Base-by-base conservation (phyloP, 2,797 vertebrate species). In the Rhynchonycteris naso region DNA sequence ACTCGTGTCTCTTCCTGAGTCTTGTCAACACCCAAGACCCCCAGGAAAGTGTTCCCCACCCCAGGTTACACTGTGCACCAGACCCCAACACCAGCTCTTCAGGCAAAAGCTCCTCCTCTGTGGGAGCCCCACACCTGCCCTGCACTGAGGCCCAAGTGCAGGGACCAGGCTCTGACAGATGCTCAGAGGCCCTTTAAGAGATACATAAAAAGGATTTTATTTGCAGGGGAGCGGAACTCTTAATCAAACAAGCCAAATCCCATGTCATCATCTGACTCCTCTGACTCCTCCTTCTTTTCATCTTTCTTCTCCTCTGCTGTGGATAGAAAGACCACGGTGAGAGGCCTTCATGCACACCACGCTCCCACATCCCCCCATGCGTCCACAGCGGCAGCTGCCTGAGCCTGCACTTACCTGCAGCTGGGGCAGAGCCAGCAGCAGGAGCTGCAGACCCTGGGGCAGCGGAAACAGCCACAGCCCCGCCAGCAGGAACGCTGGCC, bases 181-280 rank as follows among this genome's bases (percentile, higher is more conserved):
- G 1, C 33, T 26, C 56, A 38, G 4, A 6, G 10, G 3, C 26
- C 2, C 33, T 52, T 28, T 35, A 19, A 91, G 2, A 28, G 0
- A 6, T 88, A 30, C 90, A 84, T 78, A 96, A 97, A 97, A 98
- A 98, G 19, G 26, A 10, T 35, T 98, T 98, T 98, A 98, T 98
- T 98, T 95, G 92, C 83, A 91, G 75, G 58, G 81, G 52, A 79
- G 91, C 68, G 81, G 93, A 71, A 83, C 76, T 97, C 96, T 98
- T 98, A 99, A 98, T 99, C 99, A 61, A 99, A 99, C 76, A 99
- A 98, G 95, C 99, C 99, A 0, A 99, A 99, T 98, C 99, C 99
- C 99, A 99, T 99, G 97, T 99, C 99, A 9, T 99, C 99, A 24
- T 99, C 99, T 0, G 99, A 99, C 97, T 99, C 99, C 97, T 99